A percentile compares a stretch with the other conserved stretches of the same genome.
phyloP scores from a whole-genome alignment of 1,140 invertebrate genomes.

The Ostrea denselamellosa region DNA sequence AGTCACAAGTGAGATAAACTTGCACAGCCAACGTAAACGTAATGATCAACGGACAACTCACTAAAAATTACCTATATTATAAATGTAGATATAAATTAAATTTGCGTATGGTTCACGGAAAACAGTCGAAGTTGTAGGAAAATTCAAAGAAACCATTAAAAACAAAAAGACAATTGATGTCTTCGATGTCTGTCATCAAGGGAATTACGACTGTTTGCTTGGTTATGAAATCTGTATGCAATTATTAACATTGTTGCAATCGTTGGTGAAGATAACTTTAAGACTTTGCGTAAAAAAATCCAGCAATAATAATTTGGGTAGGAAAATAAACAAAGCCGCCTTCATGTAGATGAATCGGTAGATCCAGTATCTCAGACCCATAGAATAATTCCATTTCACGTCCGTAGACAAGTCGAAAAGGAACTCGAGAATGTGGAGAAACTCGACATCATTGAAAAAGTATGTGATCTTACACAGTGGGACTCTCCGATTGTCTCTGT shows the following conservation, averaged over 20 bases:
- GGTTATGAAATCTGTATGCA: slow-evolving; percentile 24
- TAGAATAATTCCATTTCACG: no score
- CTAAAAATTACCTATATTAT: no score
- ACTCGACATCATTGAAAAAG: slow-evolving; percentile 63
- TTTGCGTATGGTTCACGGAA: slow-evolving; percentile 34
- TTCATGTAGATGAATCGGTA: slow-evolving; percentile 57
- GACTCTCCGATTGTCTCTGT: slow-evolving; percentile 60
- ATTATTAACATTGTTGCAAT: background rate
- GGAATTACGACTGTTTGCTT: background rate
- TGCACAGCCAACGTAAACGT: no score
- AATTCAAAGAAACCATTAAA: background rate
- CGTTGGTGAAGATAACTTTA: background rate
- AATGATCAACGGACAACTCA: no score
- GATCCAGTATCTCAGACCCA: no score
- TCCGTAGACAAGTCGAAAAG: slow-evolving; percentile 48
- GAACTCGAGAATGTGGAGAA: slow-evolving; percentile 48
- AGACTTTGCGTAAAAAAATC: background rate
- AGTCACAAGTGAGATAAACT: no score
- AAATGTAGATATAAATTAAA: no score
- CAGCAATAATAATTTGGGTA: slow-evolving; percentile 47
- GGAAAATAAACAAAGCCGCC: slow-evolving; percentile 53
- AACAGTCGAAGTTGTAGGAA: background rate
- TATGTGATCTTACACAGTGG: slow-evolving; percentile 67
- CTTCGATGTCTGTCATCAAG: slow-evolving; percentile 17
- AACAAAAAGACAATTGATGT: background rate